Evolutionary conservation across 1,140 invertebrate species (phyloP).

Genomic region (Drosophila pectinifera): DNA sequence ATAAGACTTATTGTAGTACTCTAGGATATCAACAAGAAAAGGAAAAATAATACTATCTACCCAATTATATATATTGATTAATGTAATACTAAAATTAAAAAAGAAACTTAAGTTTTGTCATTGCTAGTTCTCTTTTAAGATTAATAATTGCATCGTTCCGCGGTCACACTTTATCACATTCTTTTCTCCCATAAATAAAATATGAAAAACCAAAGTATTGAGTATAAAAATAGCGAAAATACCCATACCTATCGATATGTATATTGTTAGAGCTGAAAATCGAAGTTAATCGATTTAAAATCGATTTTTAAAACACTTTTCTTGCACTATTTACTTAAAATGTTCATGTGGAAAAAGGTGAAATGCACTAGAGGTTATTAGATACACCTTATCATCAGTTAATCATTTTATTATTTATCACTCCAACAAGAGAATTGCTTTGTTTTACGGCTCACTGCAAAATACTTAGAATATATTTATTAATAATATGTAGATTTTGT

Average conservation of each 20-base stretch:
- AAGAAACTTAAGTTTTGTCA: neutral
- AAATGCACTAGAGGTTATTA: too few species aligned
- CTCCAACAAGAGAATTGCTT: neutral
- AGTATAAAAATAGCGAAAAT: neutral
- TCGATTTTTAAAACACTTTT: too few species aligned
- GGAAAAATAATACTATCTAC: neutral
- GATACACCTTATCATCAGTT: neutral
- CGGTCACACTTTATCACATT: neutral
- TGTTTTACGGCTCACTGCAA: neutral
- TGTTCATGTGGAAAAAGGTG: too few species aligned
- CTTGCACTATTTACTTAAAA: too few species aligned
- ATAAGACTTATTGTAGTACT: constrained; percentile 3
- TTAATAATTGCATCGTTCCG: neutral
- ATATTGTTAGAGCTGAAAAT: neutral
- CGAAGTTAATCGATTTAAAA: neutral
- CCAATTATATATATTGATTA: neutral
- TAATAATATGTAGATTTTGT: neutral
- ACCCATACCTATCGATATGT: neutral
- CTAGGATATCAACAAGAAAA: neutral
- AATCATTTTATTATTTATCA: constrained; percentile 2
- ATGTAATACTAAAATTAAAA: neutral
- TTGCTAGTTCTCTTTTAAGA: too few species aligned
- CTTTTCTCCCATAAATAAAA: neutral
- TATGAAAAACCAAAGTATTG: neutral
- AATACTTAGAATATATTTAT: neutral